A percentile compares a stretch with the other conserved stretches of the same genome.
Conservation (phyloP, 2,888 invertebrate genomes). For the Cremastinae sp. region DNA sequence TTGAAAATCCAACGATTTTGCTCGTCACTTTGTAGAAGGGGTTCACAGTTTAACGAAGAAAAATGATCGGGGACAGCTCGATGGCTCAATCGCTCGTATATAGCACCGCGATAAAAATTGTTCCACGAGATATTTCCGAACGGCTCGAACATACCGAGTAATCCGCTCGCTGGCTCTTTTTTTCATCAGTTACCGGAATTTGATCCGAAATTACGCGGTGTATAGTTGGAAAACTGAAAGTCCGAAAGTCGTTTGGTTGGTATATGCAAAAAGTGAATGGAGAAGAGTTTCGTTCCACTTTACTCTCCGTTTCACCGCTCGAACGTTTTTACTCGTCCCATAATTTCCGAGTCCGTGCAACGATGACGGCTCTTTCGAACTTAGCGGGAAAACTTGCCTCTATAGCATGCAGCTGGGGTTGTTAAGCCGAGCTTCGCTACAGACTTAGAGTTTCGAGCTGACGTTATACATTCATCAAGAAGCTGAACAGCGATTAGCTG, state of each 20-base stretch:
- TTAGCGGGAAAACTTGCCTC: slow-evolving; percentile 55
- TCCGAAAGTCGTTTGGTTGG: slow-evolving; percentile 38
- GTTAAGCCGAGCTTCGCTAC: slow-evolving; percentile 55
- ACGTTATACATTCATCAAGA: slow-evolving; percentile 64
- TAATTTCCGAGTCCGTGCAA: slow-evolving; percentile 73
- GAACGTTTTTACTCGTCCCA: slow-evolving; percentile 52
- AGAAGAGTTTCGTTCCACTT: slow-evolving; percentile 28
- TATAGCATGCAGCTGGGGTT: slow-evolving; percentile 32
- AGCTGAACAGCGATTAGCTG: slow-evolving; percentile 65
- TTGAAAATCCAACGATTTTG: slow-evolving; percentile 37
- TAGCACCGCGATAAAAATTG: no score
- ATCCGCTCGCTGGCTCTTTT: no score
- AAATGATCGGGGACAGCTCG: slow-evolving; percentile 21
- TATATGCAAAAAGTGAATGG: background rate
- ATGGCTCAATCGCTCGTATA: slow-evolving; percentile 20
- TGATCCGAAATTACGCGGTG: no score
- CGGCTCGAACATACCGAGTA: no score
- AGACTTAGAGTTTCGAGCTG: slow-evolving; percentile 62
- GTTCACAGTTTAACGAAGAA: slow-evolving; percentile 46
- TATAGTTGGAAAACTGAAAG: no score
- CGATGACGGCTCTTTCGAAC: slow-evolving; percentile 63
- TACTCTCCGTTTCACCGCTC: slow-evolving; percentile 24
- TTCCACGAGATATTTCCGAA: no score
- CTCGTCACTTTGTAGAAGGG: slow-evolving; percentile 26
- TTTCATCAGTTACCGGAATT: no score